Conservation (phyloP, 1,140 invertebrate genomes). For the Drosophila aff. region DNA sequence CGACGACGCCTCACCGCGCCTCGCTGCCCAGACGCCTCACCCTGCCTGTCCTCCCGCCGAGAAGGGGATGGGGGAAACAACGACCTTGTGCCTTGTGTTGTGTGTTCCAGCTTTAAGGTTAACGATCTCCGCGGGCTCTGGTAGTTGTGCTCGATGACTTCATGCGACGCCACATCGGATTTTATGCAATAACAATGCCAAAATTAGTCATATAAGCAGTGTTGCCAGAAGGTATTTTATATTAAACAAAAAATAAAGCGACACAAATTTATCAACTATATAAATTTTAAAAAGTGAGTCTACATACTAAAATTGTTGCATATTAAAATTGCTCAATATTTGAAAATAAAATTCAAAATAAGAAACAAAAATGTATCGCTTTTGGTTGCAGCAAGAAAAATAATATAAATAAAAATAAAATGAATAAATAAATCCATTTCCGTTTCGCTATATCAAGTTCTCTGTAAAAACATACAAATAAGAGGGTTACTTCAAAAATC, state of each 20-base stretch:
- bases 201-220: conserved; percentile 68
- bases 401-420: neutral
- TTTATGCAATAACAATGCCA: conserved; percentile 75
- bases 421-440: neutral
- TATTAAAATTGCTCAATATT: neutral
- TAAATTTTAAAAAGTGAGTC: neutral
- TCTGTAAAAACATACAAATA: neutral
- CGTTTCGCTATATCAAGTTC: neutral
- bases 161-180: conserved; percentile 59
- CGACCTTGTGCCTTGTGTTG: conserved; percentile 77
- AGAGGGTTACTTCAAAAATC: neutral
- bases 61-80: conserved; percentile 34
- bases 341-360: neutral
- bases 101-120: conserved; percentile 80
- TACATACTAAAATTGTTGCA: neutral
- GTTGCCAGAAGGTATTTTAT: conserved; percentile 3
- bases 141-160: conserved; percentile 73
- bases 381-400: too few relatives aligned
- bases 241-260: neutral
- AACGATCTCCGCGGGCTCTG: conserved; percentile 74
- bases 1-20: conserved; percentile 28
- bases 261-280: neutral
- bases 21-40: conserved; percentile 10
- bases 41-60: neutral
- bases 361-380: too few relatives aligned